Conservation (phyloP, 2,113 vertebrate genomes). For the Mus spicilegus region DNA sequence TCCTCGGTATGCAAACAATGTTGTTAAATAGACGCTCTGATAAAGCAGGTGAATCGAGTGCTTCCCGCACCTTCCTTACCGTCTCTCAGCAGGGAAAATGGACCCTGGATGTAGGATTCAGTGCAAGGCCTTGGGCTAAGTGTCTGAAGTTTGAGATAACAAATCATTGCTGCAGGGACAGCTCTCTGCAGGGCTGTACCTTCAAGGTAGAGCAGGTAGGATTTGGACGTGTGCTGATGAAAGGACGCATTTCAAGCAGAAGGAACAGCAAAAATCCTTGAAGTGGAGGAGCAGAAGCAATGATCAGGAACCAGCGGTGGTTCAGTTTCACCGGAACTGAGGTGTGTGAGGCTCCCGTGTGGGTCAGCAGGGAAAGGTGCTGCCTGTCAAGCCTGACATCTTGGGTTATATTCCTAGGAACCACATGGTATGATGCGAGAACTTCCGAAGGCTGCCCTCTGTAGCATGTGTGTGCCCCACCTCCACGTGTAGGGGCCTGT, state of each 20-base stretch:
- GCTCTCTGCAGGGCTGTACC: slow-evolving; percentile 3
- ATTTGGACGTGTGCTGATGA: neutral
- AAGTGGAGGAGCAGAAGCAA: slow-evolving; percentile 20
- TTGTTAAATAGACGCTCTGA: neutral
- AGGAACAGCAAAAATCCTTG: neutral
- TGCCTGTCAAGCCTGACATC: neutral
- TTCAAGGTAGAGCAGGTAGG: neutral
- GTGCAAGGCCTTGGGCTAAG: neutral
- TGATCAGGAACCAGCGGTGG: neutral
- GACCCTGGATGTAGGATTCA: neutral
- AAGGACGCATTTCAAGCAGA: slow-evolving; percentile 44
- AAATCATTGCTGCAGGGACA: slow-evolving; percentile 21
- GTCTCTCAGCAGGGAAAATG: neutral
- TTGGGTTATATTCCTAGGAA: neutral
- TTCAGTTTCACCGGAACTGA: neutral
- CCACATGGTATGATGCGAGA: neutral
- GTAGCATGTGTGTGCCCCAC: neutral
- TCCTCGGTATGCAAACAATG: neutral
- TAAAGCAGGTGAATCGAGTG: neutral
- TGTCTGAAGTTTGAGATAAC: slow-evolving; percentile 25
- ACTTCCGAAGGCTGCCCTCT: neutral
- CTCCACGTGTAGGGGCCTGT: neutral
- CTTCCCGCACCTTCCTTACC: neutral
- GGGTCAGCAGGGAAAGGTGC: neutral
- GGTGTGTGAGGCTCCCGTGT: neutral